Base-by-base conservation (phyloP, 2,113 vertebrate genomes). In the Dissostichus mawsoni region DNA sequence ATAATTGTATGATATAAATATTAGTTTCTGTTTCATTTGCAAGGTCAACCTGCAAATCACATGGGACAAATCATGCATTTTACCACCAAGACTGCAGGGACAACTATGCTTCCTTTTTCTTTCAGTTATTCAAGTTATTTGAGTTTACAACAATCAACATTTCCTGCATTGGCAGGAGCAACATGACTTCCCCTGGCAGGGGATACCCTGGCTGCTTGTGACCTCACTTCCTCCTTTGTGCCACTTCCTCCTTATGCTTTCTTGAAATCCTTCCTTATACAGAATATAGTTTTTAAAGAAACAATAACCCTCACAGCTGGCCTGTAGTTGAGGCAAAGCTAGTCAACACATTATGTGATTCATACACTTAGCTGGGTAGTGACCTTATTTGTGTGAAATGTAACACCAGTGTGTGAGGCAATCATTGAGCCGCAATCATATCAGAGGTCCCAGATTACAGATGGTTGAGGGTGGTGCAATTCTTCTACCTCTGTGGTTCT, bases 141-240 rank as follows among this genome's bases (percentile, higher is more conserved):
- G 36, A 72, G 23, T 77, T 20, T 74, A 72, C 59, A 58, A 78
- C 65, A 29, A 11, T 65, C 13, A 78, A 50, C 81, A 83, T 86
- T 82, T 84, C 62, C 56, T 55, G 44, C 59, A 33, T 23, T 8
- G 45, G 66, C 41, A 9, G 33, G 25, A 76, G 81, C n/a, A 80
- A 25, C 52, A 41, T 69, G 82, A 86, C 82, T 72, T 85, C 82
- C 64, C 50, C 62, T 51, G 36, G 36, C 25, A 6, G 44, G 18
- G 57, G 36, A 25, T 66, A 11, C 70, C 51, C 70, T 45, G 3
- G 1, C 11, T 67, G 70, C 68, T 55, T 59, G 44, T 90, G 84
- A 91, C 71, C 55, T 90, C 80, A 91, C 72, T 78, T 84, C 74
- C 76, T 77, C 76, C 59, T 69, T 25, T 57, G 18, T 65, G 25